These are phyloP conservation scores for Perca schrenkii DNA, from an alignment of 2,113 vertebrate genomes.

Conservation along the genomic window DNA sequence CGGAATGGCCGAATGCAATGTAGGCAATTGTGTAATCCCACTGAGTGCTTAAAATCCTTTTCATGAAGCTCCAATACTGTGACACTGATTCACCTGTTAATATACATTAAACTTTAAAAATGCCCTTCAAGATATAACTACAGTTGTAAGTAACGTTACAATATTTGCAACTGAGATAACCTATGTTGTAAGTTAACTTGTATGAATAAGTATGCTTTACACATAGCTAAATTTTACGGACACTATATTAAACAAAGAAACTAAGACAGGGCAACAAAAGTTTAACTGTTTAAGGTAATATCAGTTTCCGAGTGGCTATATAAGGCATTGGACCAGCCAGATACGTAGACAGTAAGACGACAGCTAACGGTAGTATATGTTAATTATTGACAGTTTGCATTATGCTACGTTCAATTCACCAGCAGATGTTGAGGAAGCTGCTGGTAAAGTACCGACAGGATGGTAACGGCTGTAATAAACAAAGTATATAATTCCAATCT, in stretches of 20 bases:
- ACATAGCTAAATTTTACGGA: neutral
- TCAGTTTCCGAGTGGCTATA: no score
- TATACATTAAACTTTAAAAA: neutral
- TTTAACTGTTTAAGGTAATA: neutral
- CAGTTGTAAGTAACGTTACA: neutral
- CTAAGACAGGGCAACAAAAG: neutral
- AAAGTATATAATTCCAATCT: accelerated
- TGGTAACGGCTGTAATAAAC: neutral
- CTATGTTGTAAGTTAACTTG: neutral
- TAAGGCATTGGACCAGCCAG: no score
- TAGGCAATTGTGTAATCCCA: neutral
- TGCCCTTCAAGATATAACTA: neutral
- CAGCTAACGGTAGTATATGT: neutral
- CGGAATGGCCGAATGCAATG: constrained; percentile 30
- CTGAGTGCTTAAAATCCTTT: accelerated
- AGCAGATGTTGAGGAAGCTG: neutral
- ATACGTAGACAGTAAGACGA: no score
- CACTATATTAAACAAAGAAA: neutral
- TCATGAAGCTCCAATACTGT: accelerated
- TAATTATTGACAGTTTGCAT: neutral
- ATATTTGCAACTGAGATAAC: no score
- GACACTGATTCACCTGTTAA: no score
- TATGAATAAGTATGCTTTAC: neutral
- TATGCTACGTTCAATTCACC: neutral
- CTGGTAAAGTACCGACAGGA: neutral